These are phyloP conservation scores for Brachypodius melanocephalos DNA, from an alignment of 2,113 vertebrate genomes.

Conservation along the genomic window DNA sequence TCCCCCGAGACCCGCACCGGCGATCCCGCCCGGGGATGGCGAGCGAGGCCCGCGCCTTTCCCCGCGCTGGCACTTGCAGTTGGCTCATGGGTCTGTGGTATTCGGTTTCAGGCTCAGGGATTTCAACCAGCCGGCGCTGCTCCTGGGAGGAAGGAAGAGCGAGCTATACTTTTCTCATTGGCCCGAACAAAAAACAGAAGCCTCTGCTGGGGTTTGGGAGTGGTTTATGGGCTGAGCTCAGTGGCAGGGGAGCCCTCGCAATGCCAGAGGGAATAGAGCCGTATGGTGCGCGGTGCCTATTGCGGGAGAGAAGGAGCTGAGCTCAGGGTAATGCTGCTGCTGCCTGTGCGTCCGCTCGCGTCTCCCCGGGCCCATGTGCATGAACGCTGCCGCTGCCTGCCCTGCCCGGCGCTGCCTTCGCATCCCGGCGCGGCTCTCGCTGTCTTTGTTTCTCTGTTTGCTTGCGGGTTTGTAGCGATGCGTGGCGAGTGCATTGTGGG, in stretches of 20 bases:
- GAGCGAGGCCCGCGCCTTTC: not conserved
- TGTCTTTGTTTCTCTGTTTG: constrained; percentile 57
- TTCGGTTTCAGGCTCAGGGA: constrained; percentile 61
- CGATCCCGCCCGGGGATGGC: not conserved
- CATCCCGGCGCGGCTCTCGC: constrained; percentile 25
- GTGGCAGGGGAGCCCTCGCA: constrained; percentile 55
- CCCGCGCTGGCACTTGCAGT: constrained; percentile 31
- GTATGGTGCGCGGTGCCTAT: constrained; percentile 38
- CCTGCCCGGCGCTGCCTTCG: not conserved
- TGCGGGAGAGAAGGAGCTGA: constrained; percentile 45
- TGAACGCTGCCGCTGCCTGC: not conserved
- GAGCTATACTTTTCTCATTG: constrained; percentile 65
- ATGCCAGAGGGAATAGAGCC: constrained; percentile 65
- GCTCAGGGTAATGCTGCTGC: constrained; percentile 52
- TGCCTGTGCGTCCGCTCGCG: constrained; percentile 2
- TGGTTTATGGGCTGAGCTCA: constrained; percentile 54
- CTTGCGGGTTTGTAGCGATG: constrained; percentile 37
- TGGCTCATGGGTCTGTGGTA: constrained; percentile 44
- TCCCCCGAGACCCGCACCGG: not conserved
- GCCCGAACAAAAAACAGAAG: constrained; percentile 65
- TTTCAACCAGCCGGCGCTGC: constrained; percentile 56
- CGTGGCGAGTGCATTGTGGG: constrained; percentile 61
- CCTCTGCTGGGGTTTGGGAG: constrained; percentile 65
- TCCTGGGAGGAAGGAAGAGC: constrained; percentile 65
- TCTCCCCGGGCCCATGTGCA: constrained; percentile 29